Base-by-base conservation (phyloP, 2,888 invertebrate species). In the Lepidochrysops patricia region DNA sequence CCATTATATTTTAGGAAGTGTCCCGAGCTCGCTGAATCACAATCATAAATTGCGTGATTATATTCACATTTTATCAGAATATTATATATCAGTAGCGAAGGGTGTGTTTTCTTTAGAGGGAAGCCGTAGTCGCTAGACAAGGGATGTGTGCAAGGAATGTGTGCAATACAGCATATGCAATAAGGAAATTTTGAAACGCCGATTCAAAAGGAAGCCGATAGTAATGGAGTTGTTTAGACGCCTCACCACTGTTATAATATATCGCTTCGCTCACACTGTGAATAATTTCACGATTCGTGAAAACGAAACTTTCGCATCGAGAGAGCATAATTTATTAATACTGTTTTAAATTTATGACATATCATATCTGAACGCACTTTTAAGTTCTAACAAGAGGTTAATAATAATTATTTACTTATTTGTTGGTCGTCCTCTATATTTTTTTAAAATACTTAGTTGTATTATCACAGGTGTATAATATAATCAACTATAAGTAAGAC, bases 1-100 rank as follows among this genome's bases (percentile, higher is more conserved):
- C 66, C 67, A 69, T 73, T 65, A 66, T 68, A 69, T 71, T 70
- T 73, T 72, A 68, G 70, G 70, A 72, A 71, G 67, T 70, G 71
- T 43, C 19, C 23, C 43, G 43, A 9, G 68, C 67, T 61, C 58
- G 57, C 62, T 66, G 67, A 60, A 62, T 66, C 65, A 68, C 58
- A 26, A 23, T 43, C 50, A 23, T 27, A 32, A n/a, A n/a, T n/a
- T 35, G 29, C 23, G 29, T 29, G 29, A 9, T 29, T 9, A 43
- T 19, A 43, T 43, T 12, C 43, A 19, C 19, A 19, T 23, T 43
- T 34, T 43, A 43, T 43, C 9, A 9, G 43, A 43, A 43, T 43
- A 43, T 43, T 23, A 43, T 43, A 43, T 54, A 15, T 32, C 54
- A 19, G n/a, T n/a, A n/a, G n/a, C n/a, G n/a, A n/a, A n/a, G n/a